Evolutionary conservation across 2,888 invertebrate genomes (phyloP).

Genomic region (Papilio gigon): DNA sequence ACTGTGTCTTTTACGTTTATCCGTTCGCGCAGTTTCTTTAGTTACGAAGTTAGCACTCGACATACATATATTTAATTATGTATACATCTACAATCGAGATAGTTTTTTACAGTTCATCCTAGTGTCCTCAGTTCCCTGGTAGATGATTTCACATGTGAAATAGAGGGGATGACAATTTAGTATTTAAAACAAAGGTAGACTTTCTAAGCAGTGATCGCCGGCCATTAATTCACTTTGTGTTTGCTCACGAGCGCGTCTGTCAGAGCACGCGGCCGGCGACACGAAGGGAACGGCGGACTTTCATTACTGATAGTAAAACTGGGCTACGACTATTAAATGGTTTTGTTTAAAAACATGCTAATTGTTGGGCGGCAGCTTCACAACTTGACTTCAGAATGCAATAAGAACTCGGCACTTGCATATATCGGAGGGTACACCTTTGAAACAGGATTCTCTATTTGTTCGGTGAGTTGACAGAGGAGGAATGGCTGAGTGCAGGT

Average conservation of each 20-base stretch:
- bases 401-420: background rate
- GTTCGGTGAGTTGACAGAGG: too few species aligned
- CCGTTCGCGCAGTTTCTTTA: too few species aligned
- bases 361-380: background rate
- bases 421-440: background rate
- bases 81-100: too few species aligned
- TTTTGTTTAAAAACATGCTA: background rate
- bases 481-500: too few species aligned
- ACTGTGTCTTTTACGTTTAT: too few species aligned
- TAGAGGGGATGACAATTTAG: conserved; percentile 8
- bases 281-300: conserved; percentile 29
- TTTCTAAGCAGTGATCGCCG: background rate
- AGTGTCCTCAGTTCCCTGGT: too few species aligned
- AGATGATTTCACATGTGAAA: background rate
- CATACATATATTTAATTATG: too few species aligned
- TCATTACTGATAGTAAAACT: conserved; percentile 16
- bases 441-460: too few species aligned
- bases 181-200: conserved; percentile 1
- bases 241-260: conserved; percentile 19
- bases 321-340: background rate
- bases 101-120: too few species aligned
- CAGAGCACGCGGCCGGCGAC: background rate
- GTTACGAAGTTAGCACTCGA: too few species aligned
- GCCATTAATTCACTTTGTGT: conserved; percentile 17
- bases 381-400: background rate